phyloP scores from a whole-genome alignment of 2,113 vertebrate genomes.

The Myotis davidii region DNA sequence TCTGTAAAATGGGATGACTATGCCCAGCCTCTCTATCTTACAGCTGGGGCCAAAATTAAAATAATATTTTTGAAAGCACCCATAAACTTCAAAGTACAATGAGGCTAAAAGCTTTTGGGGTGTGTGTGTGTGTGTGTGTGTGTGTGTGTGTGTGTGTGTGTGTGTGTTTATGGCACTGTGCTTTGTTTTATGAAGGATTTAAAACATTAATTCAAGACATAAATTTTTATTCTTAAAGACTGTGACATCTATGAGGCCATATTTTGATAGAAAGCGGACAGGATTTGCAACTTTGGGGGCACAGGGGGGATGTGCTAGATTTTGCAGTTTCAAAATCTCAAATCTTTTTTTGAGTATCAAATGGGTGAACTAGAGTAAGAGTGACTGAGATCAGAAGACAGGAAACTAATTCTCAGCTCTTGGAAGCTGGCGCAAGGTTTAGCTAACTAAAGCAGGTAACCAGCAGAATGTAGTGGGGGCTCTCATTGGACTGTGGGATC shows the following conservation, averaged over 20 bases:
- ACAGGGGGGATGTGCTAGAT: not conserved
- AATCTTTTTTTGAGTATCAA: not conserved
- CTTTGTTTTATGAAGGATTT: constrained; percentile 37
- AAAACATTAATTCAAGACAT: constrained; percentile 13
- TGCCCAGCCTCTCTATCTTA: not conserved
- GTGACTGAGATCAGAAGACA: not conserved
- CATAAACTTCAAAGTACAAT: not conserved
- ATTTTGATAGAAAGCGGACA: not conserved
- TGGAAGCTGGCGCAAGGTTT: not conserved
- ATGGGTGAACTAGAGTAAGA: not conserved
- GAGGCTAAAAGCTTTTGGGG: not conserved
- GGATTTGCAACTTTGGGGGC: not conserved
- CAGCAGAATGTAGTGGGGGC: not conserved
- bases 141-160: too few species aligned
- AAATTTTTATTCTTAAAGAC: not conserved
- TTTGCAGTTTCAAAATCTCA: not conserved
- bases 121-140: not conserved
- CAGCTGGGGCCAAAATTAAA: not conserved
- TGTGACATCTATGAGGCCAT: not conserved
- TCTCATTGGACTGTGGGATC: not conserved
- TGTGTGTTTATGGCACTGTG: not conserved
- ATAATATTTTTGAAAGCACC: not conserved
- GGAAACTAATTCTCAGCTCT: not conserved
- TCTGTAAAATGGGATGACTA: not conserved
- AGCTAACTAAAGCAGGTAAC: not conserved